These are phyloP conservation scores for Bos indicus DNA, from an alignment of 2,113 vertebrate species.

Conservation along the genomic window DNA sequence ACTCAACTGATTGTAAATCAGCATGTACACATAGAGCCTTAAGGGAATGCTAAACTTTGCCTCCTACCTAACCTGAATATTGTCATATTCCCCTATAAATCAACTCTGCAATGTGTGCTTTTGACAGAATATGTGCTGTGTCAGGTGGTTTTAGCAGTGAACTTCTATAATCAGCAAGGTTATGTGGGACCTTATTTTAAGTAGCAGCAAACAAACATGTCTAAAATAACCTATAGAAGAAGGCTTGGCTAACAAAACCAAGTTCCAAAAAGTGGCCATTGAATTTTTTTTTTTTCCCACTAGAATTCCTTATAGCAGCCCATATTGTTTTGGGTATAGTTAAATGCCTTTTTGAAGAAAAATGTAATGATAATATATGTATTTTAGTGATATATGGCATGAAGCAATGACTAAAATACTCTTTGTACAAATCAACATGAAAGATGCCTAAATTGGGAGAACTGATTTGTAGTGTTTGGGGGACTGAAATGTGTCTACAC, in stretches of 20 bases:
- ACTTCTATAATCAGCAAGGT: constrained; percentile 34
- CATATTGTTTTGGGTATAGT: not conserved
- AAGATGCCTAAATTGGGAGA: not conserved
- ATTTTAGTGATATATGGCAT: not conserved
- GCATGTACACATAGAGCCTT: not conserved
- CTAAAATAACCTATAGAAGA: not conserved
- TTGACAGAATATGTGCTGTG: constrained; percentile 31
- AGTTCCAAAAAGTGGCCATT: not conserved
- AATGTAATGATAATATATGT: not conserved
- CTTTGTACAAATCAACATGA: not conserved
- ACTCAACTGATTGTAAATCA: constrained; percentile 35
- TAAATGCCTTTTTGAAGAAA: not conserved
- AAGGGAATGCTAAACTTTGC: constrained; percentile 11
- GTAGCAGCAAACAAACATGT: constrained; percentile 13
- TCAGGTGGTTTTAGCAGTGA: constrained; percentile 15
- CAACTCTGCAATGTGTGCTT: not conserved
- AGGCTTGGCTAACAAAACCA: not conserved
- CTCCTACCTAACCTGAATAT: not conserved
- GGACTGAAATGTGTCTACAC: constrained; percentile 49
- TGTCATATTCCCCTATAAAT: constrained; percentile 15
- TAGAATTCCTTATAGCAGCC: not conserved
- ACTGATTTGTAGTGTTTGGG: constrained; percentile 12
- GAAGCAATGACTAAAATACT: not conserved
- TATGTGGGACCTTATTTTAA: constrained; percentile 35
- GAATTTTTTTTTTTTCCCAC: not conserved